phyloP scores from a whole-genome alignment of 2,113 vertebrate species.

The Stigmatopora argus region DNA sequence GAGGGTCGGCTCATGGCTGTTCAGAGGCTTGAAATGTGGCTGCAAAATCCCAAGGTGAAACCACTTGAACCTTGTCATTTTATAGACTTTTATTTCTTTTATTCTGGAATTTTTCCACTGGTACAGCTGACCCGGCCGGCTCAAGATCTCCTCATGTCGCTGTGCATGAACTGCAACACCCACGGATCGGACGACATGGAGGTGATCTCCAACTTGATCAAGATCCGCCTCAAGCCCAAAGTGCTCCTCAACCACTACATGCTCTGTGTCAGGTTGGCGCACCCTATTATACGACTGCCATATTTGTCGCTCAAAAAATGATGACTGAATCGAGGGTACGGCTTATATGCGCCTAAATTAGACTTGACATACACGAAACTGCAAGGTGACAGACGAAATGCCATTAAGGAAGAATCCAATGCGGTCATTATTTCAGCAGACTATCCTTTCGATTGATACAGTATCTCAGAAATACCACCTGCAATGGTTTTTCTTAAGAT shows the following conservation, averaged over 20 bases:
- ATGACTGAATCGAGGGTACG: too few relatives aligned
- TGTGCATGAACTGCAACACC: slow-evolving; percentile 92
- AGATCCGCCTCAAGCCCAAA: slow-evolving; percentile 96
- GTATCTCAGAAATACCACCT: too few relatives aligned
- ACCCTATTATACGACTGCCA: not conserved
- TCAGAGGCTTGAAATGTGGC: slow-evolving; percentile 96
- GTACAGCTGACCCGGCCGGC: slow-evolving; percentile 89
- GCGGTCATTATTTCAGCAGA: too few relatives aligned
- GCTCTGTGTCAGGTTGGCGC: slow-evolving; percentile 83
- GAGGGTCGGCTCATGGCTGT: slow-evolving; percentile 90
- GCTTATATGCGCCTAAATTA: too few relatives aligned
- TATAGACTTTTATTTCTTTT: not conserved
- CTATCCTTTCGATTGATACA: too few relatives aligned
- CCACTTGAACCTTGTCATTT: not conserved
- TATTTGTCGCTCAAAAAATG: too few relatives aligned
- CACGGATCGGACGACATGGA: slow-evolving; percentile 92
- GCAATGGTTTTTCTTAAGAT: too few relatives aligned
- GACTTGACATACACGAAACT: too few relatives aligned
- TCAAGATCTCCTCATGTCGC: slow-evolving; percentile 94
- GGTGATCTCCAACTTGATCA: slow-evolving; percentile 93
- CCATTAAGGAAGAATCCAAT: too few relatives aligned
- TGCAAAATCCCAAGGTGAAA: slow-evolving; percentile 95
- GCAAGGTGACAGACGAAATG: too few relatives aligned
- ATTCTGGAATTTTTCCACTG: not conserved
- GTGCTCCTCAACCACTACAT: slow-evolving; percentile 96